These are phyloP conservation scores for Phataginus tetradactyla DNA, from an alignment of 2,797 vertebrate genomes.

Conservation along the genomic window DNA sequence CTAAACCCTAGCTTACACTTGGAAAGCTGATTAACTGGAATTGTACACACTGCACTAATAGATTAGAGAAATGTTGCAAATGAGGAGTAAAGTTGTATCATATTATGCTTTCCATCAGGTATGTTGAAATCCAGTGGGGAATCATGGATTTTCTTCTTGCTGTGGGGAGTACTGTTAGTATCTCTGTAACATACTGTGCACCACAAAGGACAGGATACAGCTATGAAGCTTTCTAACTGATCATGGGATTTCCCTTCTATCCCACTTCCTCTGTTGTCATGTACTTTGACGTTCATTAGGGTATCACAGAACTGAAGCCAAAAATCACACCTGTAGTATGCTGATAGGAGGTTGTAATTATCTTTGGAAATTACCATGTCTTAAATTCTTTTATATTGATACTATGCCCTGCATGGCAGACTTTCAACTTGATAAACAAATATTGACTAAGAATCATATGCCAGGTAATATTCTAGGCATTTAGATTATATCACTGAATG, in stretches of 20 bases:
- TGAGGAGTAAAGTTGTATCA: slow-evolving; percentile 74
- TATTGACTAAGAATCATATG: background rate
- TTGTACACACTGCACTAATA: slow-evolving; percentile 70
- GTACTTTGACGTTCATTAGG: background rate
- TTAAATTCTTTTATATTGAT: background rate
- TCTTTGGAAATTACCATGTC: background rate
- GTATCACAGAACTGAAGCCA: background rate
- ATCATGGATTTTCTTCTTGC: background rate
- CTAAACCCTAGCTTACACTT: slow-evolving; percentile 80
- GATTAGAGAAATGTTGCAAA: slow-evolving; percentile 72
- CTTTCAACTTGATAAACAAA: background rate
- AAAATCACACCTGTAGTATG: background rate
- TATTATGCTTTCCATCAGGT: background rate
- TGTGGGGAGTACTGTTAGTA: background rate
- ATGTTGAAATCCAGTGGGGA: background rate
- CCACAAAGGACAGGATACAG: background rate
- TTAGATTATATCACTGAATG: background rate
- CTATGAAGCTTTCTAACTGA: background rate
- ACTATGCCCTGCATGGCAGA: background rate
- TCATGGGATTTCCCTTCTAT: background rate
- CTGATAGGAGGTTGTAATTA: background rate
- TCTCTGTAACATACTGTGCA: background rate
- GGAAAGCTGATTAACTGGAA: slow-evolving; percentile 81
- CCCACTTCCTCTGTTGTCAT: background rate
- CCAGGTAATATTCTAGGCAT: background rate